Evolutionary conservation across 2,113 vertebrate species (phyloP).

Genomic region (Theristicus caerulescens): DNA sequence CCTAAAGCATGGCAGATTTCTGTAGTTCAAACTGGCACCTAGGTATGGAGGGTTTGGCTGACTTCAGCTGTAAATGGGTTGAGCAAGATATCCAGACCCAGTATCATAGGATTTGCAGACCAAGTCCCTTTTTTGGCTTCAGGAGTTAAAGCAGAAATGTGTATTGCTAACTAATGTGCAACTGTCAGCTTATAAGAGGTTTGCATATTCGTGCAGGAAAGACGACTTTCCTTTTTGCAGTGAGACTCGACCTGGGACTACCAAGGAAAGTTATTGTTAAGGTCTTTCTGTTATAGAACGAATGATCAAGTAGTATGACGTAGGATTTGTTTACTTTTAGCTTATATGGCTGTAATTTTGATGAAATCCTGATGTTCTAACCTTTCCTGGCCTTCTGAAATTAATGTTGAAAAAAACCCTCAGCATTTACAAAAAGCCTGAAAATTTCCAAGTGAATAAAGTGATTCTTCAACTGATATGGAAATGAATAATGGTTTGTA

Average conservation of each 20-base stretch:
- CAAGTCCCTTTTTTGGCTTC: neutral
- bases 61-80: neutral
- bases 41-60: neutral
- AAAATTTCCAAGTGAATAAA: neutral
- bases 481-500: neutral
- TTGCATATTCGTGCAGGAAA: neutral
- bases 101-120: neutral
- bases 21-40: neutral
- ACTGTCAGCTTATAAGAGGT: neutral
- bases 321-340: neutral
- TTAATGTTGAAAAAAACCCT: neutral
- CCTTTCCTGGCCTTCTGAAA: neutral
- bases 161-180: neutral
- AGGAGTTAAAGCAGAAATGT: neutral
- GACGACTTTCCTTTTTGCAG: neutral
- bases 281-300: neutral
- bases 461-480: neutral
- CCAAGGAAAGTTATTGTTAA: neutral
- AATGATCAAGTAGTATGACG: neutral
- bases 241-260: neutral
- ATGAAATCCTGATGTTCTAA: neutral
- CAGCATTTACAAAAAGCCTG: neutral
- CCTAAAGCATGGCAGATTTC: neutral
- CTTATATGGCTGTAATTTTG: neutral
- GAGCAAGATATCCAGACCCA: neutral